phyloP scores from a whole-genome alignment of 2,888 invertebrate species.

The Chrysolina americana region DNA sequence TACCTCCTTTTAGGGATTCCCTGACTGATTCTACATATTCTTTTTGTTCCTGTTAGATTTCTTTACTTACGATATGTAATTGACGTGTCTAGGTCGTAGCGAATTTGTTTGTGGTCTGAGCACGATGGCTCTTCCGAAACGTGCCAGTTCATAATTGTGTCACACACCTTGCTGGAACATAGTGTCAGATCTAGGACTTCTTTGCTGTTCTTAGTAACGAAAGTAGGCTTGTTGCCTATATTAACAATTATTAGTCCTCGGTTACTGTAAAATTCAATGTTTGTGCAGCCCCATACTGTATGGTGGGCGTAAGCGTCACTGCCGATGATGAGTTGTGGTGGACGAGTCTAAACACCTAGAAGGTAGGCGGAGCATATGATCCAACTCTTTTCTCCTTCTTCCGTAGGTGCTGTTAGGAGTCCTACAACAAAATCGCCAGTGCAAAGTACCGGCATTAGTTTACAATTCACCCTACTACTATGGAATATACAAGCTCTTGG shows the following conservation, averaged over 20 bases:
- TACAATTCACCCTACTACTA: slow-evolving; percentile 11
- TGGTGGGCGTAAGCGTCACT: slow-evolving; percentile 41
- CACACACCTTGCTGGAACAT: neutral
- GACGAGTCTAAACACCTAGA: neutral
- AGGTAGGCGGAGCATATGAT: slow-evolving; percentile 19
- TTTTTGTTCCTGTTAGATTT: slow-evolving; percentile 26
- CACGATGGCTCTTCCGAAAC: slow-evolving; percentile 20
- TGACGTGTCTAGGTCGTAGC: neutral
- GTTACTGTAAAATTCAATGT: slow-evolving; percentile 3
- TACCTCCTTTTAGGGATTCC: slow-evolving; percentile 5
- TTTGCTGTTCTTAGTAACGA: neutral
- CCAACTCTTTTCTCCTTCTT: slow-evolving; percentile 10
- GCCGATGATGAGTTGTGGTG: neutral
- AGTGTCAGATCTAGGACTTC: neutral
- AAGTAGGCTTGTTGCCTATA: neutral
- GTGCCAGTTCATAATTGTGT: neutral
- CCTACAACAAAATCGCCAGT: slow-evolving; percentile 4
- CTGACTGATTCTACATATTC: slow-evolving; percentile 18
- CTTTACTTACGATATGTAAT: neutral
- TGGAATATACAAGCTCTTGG: neutral
- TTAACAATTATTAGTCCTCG: neutral
- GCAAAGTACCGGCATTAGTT: slow-evolving; percentile 14
- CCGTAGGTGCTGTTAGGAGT: neutral
- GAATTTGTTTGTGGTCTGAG: slow-evolving; percentile 29
- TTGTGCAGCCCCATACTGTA: slow-evolving; percentile 32